Evolutionary conservation across 2,113 vertebrate species (phyloP).

Genomic region (Elephantulus edwardii): DNA sequence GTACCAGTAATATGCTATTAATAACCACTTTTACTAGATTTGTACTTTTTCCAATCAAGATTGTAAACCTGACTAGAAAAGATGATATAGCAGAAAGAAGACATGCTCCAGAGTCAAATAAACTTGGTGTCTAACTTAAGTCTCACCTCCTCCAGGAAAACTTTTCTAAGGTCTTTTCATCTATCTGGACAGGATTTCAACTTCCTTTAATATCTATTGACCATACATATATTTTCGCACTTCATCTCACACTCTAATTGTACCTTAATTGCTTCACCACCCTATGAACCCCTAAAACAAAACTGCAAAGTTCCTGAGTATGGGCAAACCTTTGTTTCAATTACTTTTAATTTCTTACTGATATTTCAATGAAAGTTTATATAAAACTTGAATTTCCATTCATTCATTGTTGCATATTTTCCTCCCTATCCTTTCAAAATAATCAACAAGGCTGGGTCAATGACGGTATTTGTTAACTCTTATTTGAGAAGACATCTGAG

Average conservation of each 20-base stretch:
- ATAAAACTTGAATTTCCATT: no score
- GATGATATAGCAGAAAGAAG: constrained; percentile 6
- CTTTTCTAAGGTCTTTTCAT: background rate
- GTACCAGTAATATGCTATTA: background rate
- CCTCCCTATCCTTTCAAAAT: no score
- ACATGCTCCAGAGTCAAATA: background rate
- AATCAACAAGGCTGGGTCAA: background rate
- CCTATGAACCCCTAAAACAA: background rate
- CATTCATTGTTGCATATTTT: no score
- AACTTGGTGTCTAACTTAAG: background rate
- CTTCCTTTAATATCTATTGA: background rate
- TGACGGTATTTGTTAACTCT: background rate
- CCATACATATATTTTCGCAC: background rate
- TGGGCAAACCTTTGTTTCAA: background rate
- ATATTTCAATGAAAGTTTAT: no score
- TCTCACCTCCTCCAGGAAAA: constrained; percentile 1
- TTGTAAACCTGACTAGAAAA: background rate
- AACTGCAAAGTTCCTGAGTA: background rate
- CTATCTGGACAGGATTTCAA: background rate
- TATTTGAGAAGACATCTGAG: constrained; percentile 13
- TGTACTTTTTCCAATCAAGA: constrained; percentile 9
- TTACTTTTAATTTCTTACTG: background rate
- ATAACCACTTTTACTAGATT: background rate
- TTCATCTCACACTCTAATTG: background rate
- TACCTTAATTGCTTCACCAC: constrained; percentile 6